Conservation (phyloP, 1,140 invertebrate species). For the Sycophaga agraensis region DNA sequence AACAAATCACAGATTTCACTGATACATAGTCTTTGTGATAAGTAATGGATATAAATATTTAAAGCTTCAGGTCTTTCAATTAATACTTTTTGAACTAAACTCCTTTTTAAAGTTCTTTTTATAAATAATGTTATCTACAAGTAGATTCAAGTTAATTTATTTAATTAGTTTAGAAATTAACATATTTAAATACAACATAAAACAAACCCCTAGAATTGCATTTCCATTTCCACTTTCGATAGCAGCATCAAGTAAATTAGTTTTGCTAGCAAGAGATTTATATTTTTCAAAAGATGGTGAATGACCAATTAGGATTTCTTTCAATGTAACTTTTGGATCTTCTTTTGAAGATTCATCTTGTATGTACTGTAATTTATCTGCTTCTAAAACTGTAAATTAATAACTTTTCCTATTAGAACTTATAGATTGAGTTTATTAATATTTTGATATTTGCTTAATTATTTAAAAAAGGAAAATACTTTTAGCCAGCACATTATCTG, state of each 20-base stretch:
- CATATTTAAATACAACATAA: background rate
- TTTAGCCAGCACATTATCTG: conserved; percentile 47
- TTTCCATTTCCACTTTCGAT: conserved; percentile 59
- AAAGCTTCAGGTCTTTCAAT: conserved; percentile 54
- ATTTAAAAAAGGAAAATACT: conserved; percentile 39
- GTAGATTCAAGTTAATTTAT: background rate
- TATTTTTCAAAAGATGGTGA: conserved; percentile 58
- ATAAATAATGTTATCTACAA: conserved; percentile 60
- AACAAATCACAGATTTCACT: conserved; percentile 59
- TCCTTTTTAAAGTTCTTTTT: conserved; percentile 57
- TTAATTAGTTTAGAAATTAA: background rate
- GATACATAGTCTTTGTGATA: conserved; percentile 55
- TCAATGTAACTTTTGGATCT: conserved; percentile 49
- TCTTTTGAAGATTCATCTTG: conserved; percentile 38
- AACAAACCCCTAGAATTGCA: conserved; percentile 57
- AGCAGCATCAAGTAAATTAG: conserved; percentile 55
- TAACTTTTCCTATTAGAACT: too few species aligned
- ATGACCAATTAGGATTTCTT: conserved; percentile 53
- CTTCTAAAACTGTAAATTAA: conserved; percentile 41
- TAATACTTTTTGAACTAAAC: conserved; percentile 55
- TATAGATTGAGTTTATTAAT: too few species aligned
- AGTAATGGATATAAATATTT: conserved; percentile 58
- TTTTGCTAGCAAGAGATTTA: conserved; percentile 58
- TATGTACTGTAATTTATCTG: conserved; percentile 39
- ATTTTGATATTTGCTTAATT: too few species aligned